These are phyloP conservation scores for Watsonalla binaria DNA, from an alignment of 2,888 invertebrate species.

Conservation along the genomic window DNA sequence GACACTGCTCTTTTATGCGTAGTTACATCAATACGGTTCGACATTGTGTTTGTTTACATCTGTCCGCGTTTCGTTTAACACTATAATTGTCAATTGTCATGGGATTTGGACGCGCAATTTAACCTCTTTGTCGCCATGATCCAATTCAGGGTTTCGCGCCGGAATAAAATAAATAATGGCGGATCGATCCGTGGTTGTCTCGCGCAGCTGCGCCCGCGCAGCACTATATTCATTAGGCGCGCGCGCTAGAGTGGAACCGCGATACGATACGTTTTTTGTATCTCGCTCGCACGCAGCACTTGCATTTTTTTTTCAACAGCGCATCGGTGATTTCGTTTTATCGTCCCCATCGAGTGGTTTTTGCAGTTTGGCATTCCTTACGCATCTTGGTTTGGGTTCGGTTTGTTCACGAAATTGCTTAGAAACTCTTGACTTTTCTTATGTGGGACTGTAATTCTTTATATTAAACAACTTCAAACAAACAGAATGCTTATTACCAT, in stretches of 20 bases:
- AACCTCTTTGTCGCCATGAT: constrained; percentile 73
- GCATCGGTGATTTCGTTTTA: constrained; percentile 76
- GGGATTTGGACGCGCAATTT: constrained; percentile 77
- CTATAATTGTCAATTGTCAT: constrained; percentile 63
- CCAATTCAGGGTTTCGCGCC: constrained; percentile 73
- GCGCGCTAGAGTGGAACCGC: constrained; percentile 74
- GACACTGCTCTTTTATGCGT: constrained; percentile 35
- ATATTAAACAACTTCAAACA: too few relatives aligned
- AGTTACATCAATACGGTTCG: constrained; percentile 30
- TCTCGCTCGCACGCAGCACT: constrained; percentile 72
- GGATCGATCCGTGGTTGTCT: constrained; percentile 49
- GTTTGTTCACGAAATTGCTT: constrained; percentile 31
- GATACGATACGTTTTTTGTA: constrained; percentile 74
- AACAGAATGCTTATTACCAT: too few relatives aligned
- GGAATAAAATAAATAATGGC: constrained; percentile 76
- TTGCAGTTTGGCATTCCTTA: constrained; percentile 71
- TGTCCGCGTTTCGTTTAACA: constrained; percentile 63
- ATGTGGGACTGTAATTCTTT: too few relatives aligned
- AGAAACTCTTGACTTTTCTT: constrained; percentile 27
- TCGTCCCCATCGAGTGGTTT: constrained; percentile 72
- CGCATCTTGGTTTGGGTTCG: constrained; percentile 65
- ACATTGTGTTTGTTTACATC: constrained; percentile 71
- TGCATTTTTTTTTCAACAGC: constrained; percentile 70
- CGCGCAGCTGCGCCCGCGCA: constrained; percentile 69
- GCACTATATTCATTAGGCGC: constrained; percentile 62